Conservation (phyloP, 2,113 vertebrate species). For the Calcarius ornatus region DNA sequence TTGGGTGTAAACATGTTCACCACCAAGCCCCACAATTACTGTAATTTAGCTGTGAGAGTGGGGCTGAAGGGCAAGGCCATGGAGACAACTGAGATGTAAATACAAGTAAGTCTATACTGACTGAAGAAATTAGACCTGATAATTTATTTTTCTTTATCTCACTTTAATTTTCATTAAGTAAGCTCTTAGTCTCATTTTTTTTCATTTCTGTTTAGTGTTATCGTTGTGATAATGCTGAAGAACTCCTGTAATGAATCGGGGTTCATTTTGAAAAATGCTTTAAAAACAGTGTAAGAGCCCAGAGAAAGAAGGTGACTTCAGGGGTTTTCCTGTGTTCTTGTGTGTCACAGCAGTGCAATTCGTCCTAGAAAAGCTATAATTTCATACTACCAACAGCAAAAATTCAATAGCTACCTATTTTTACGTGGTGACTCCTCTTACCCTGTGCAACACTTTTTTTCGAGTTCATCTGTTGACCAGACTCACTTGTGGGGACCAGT, state of each 20-base stretch:
- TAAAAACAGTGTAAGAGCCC: neutral
- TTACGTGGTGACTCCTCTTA: neutral
- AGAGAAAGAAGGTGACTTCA: neutral
- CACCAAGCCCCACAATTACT: neutral
- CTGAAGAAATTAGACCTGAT: neutral
- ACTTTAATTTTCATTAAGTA: neutral
- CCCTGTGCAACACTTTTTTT: neutral
- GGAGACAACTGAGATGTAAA: neutral
- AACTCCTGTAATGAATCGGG: neutral
- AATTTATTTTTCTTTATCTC: neutral
- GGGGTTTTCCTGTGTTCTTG: neutral
- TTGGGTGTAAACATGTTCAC: neutral
- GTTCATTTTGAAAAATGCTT: neutral
- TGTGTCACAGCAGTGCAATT: neutral
- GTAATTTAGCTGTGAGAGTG: neutral
- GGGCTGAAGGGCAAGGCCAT: neutral
- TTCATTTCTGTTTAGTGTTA: neutral
- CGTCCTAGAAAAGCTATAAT: neutral
- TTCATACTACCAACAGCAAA: neutral
- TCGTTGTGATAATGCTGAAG: neutral
- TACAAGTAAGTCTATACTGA: neutral
- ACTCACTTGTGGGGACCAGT: accelerated
- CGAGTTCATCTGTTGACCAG: neutral
- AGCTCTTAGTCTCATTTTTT: neutral
- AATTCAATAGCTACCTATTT: neutral